Evolutionary conservation across 2,888 invertebrate genomes (phyloP).

Genomic region (Stenodema calcarata): DNA sequence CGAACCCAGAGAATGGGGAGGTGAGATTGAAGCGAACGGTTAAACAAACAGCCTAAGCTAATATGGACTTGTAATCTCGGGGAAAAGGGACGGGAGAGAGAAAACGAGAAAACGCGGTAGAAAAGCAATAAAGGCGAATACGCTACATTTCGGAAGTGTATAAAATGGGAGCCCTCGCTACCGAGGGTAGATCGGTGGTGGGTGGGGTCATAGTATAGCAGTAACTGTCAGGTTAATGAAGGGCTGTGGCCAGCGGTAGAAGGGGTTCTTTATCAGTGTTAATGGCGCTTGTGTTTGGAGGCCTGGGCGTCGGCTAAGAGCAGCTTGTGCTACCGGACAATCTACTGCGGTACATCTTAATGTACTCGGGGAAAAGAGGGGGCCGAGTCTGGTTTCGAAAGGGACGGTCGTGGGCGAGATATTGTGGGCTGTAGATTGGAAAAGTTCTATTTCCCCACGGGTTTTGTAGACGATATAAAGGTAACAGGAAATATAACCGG

Average conservation of each 20-base stretch:
- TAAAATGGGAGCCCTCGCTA: not conserved
- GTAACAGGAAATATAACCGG: too few relatives aligned
- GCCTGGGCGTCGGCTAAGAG: not conserved
- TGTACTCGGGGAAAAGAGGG: not conserved
- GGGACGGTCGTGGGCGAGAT: not conserved
- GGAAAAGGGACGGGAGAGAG: not conserved
- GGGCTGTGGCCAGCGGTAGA: not conserved
- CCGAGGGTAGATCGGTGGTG: not conserved
- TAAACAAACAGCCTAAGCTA: slow-evolving; percentile 22
- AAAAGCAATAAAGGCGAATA: slow-evolving; percentile 26
- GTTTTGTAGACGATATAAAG: too few relatives aligned
- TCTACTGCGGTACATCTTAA: not conserved
- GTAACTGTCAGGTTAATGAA: slow-evolving; percentile 37
- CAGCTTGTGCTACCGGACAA: not conserved
- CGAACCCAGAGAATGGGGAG: not conserved
- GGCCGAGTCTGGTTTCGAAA: not conserved
- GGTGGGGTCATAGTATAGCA: slow-evolving; percentile 6
- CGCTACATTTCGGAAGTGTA: slow-evolving; percentile 14
- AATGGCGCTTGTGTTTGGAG: slow-evolving; percentile 12
- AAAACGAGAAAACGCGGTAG: not conserved
- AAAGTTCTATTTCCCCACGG: too few relatives aligned
- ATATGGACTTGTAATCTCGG: slow-evolving; percentile 26
- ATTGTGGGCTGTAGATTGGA: too few relatives aligned
- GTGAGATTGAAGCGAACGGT: slow-evolving; percentile 7
- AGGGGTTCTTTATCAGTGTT: slow-evolving; percentile 25